These are phyloP conservation scores for Forpus xanthops DNA, from an alignment of 2,797 vertebrate genomes.

Conservation along the genomic window DNA sequence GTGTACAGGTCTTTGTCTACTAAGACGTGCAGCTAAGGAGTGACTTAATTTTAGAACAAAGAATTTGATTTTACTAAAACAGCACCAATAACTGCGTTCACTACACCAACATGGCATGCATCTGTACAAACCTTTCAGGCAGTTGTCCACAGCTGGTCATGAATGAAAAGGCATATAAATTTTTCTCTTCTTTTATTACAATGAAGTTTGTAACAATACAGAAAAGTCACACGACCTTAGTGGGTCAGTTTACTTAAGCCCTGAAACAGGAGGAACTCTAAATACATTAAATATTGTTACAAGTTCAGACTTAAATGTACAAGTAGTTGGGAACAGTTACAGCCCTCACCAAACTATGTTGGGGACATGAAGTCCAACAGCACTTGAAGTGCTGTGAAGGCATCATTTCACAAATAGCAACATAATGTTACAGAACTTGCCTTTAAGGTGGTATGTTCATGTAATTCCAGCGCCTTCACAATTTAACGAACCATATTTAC, in stretches of 20 bases:
- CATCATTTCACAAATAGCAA: constrained; percentile 85
- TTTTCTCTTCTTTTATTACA: constrained; percentile 98
- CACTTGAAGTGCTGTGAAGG: constrained; percentile 94
- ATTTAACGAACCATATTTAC: constrained; percentile 97
- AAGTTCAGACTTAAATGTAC: constrained; percentile 81
- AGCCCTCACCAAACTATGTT: constrained; percentile 98
- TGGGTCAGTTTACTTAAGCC: constrained; percentile 85
- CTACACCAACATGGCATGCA: constrained; percentile 81
- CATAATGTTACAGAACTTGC: constrained; percentile 94
- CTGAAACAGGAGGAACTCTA: constrained; percentile 88
- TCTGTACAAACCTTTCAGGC: constrained; percentile 88
- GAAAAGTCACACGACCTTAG: constrained; percentile 89
- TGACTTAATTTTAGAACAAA: constrained; percentile 56
- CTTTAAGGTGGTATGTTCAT: constrained; percentile 95
- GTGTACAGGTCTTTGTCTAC: constrained; percentile 74
- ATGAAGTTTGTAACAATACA: constrained; percentile 93
- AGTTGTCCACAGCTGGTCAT: constrained; percentile 88
- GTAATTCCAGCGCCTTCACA: constrained; percentile 97
- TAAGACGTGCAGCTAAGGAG: constrained; percentile 68
- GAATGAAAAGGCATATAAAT: constrained; percentile 91
- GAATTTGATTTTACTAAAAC: constrained; percentile 68
- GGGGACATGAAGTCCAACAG: constrained; percentile 99
- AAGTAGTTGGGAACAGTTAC: constrained; percentile 82
- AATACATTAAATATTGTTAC: constrained; percentile 85
- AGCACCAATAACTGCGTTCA: constrained; percentile 66